Conservation (phyloP, 2,888 invertebrate species). For the Pyrrhia umbra region DNA sequence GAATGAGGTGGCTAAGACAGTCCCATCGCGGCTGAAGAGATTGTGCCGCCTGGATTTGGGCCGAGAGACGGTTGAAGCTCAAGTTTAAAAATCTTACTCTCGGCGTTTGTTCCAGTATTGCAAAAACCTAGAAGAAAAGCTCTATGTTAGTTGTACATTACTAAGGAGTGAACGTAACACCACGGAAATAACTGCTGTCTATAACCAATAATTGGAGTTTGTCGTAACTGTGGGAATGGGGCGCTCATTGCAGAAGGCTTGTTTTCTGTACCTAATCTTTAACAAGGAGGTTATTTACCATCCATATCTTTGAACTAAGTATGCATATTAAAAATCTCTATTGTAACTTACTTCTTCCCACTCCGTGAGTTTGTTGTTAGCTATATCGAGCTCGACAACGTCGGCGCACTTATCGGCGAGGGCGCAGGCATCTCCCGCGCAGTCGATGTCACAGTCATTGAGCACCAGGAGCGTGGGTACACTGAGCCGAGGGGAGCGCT, state of each 20-base stretch:
- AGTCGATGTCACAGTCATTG: constrained; percentile 97
- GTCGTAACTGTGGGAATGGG: constrained; percentile 65
- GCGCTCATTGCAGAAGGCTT: constrained; percentile 53
- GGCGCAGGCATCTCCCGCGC: constrained; percentile 95
- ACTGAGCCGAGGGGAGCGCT: constrained; percentile 93
- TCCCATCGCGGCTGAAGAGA: constrained; percentile 87
- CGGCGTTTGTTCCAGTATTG: constrained; percentile 96
- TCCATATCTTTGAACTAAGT: constrained; percentile 12
- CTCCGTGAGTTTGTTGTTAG: constrained; percentile 96
- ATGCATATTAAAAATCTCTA: constrained; percentile 20
- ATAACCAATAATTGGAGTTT: constrained; percentile 65
- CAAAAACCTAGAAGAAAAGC: constrained; percentile 92
- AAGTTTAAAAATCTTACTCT: constrained; percentile 97
- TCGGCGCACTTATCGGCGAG: constrained; percentile 95
- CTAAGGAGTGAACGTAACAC: constrained; percentile 57
- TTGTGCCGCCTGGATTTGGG: constrained; percentile 91
- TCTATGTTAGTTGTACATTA: constrained; percentile 38
- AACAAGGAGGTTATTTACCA: constrained; percentile 34
- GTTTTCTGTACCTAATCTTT: constrained; percentile 36
- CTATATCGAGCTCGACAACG: constrained; percentile 98
- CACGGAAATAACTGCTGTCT: constrained; percentile 57
- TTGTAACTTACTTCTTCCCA: constrained; percentile 94
- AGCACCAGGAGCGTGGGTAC: constrained; percentile 96
- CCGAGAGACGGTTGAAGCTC: constrained; percentile 96
- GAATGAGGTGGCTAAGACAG: constrained; percentile 93